A percentile compares a stretch with the other conserved stretches of the same genome.
Evolutionary conservation across 2,888 invertebrate species (phyloP).

Genomic region (Leucozona laternaria): DNA sequence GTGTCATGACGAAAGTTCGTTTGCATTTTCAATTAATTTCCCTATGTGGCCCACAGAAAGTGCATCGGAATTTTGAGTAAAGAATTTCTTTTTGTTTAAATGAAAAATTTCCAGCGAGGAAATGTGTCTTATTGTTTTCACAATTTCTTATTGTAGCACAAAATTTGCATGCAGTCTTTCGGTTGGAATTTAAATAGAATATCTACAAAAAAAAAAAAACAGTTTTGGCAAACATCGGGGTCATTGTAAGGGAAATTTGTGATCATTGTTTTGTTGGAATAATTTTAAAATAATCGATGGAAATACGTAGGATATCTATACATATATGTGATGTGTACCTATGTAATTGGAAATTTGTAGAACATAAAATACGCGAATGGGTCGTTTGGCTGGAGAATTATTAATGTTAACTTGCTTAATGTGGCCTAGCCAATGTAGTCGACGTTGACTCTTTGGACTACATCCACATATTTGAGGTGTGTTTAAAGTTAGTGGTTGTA

Average conservation of each 20-base stretch:
- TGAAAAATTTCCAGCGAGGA: conserved; percentile 17
- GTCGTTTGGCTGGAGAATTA: too few species aligned
- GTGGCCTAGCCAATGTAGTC: too few species aligned
- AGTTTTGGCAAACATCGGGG: neutral
- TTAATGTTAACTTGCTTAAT: too few species aligned
- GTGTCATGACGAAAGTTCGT: conserved; percentile 32
- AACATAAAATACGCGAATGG: too few species aligned
- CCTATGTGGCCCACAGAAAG: conserved; percentile 12
- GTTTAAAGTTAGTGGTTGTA: too few species aligned
- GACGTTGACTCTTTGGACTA: too few species aligned
- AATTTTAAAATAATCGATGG: neutral
- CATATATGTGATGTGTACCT: too few species aligned
- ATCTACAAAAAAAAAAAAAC: neutral
- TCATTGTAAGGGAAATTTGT: neutral
- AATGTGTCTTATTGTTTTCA: conserved; percentile 19
- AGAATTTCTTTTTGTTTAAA: conserved; percentile 26
- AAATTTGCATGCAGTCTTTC: conserved; percentile 12
- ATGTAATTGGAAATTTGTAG: too few species aligned
- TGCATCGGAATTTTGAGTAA: conserved; percentile 20
- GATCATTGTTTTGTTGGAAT: conserved; percentile 12
- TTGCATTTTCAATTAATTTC: conserved; percentile 37
- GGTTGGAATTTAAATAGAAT: neutral
- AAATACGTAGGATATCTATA: too few species aligned
- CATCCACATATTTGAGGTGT: too few species aligned
- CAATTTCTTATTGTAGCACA: too few species aligned